A percentile compares a stretch with the other conserved stretches of the same genome.
Evolutionary conservation across 1,140 invertebrate species (phyloP).

Genomic region (Pygmarrhopalites habei): DNA sequence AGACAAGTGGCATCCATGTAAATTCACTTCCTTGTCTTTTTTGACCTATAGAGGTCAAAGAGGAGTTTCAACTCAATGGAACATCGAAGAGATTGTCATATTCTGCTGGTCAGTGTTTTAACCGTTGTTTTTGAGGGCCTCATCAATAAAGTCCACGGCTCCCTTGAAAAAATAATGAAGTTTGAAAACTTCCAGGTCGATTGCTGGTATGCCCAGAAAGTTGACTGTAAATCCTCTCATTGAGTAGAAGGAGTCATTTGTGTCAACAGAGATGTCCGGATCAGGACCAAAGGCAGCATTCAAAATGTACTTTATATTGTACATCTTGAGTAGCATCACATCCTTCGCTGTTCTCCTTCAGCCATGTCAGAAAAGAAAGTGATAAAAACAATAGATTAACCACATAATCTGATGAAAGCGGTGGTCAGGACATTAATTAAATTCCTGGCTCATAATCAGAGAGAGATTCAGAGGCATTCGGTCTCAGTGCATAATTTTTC

Average conservation of each 20-base stretch:
- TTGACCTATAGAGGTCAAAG: too few species aligned
- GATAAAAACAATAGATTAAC: too few species aligned
- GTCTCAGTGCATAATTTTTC: too few species aligned
- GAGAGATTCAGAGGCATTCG: too few species aligned
- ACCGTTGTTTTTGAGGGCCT: constrained; percentile 39
- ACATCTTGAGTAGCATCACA: constrained; percentile 40
- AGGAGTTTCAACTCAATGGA: too few species aligned
- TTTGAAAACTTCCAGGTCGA: constrained; percentile 43
- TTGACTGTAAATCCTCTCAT: constrained; percentile 10
- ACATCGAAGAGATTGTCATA: not conserved
- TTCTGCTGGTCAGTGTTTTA: constrained; percentile 36
- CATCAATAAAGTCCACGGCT: constrained; percentile 44
- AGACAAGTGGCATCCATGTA: not conserved
- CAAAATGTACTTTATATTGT: constrained; percentile 46
- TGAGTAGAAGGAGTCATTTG: constrained; percentile 14
- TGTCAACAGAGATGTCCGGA: constrained; percentile 33
- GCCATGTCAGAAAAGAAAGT: too few species aligned
- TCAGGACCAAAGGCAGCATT: constrained; percentile 45
- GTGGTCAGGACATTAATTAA: too few species aligned
- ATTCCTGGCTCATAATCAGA: too few species aligned
- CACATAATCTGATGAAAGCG: too few species aligned
- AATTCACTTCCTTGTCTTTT: too few species aligned
- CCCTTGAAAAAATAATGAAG: constrained; percentile 42
- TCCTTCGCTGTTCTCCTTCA: constrained; percentile 42
- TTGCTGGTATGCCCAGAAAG: constrained; percentile 39